Evolutionary conservation across 1,140 invertebrate genomes (phyloP), one percentile per base, ranked within the genome.

Genomic region (Sesamia nonagrioides): DNA sequence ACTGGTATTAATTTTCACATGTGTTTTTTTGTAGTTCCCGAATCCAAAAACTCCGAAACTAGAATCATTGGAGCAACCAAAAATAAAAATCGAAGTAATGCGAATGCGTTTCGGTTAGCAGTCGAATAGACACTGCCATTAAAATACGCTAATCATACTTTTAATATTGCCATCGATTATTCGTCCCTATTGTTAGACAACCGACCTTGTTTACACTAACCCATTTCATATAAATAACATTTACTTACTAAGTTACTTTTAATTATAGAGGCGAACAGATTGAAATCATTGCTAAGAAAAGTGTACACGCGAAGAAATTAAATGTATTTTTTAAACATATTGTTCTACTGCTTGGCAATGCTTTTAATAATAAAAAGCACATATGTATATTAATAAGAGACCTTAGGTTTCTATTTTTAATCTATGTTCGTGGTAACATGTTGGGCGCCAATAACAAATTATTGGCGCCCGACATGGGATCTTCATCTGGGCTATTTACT

Each of bases 191-290:
- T 75, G 56, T 75, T 45, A 58, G 40, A 45, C 45, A 50, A 37
- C 71, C 45, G 73, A 75, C 73, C 73, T 75, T 61, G 73, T 42
- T 48, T 60, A 35, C 71, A 73, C 54, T 74, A 75, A 75, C 73
- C 58, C 54, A 75, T 63, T 75, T 45, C 17, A 75, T 50, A 68
- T 68, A 33, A 69, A 69, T 69, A 69, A 42, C 45, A 48, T 9
- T 13, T 13, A 50, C 42, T 33, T 35, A 75, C 42, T 63, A 35
- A 42, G 15, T 33, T 61, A 61, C 68, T 54, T 37, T 71, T 75
- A 75, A 75, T 75, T 75, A 61, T 48, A 63, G 63, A 63, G 56
- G 54, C 8, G 15, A 54, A 60, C 13, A 35, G 73, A 75, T 75
- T 45, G 52, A 37, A 75, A 75, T 75, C 73, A 27, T 63, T 18